Percentiles rank a stretch among this genome's conserved stretches.
Evolutionary conservation across 64 coral and sea anemone species (phyloP).

Genomic region (Astreopora myriophthalma): DNA sequence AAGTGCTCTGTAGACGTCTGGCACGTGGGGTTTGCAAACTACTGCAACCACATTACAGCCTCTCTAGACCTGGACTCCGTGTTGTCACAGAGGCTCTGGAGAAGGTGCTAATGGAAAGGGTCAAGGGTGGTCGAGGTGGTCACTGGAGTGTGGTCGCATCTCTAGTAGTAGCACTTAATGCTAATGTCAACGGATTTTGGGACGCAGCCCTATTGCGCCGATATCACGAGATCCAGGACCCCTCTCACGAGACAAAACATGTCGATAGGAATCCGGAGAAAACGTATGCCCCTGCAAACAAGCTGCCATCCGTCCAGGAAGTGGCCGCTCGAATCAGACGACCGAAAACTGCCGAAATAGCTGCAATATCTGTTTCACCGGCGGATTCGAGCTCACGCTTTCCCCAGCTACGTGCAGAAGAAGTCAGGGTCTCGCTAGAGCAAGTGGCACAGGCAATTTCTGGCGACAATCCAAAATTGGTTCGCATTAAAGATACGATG

Average conservation of each 20-base stretch:
- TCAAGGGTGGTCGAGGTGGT: not conserved
- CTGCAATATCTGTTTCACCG: not conserved
- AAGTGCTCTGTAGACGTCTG: not conserved
- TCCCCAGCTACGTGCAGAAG: not conserved
- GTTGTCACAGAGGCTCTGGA: not conserved
- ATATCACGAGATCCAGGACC: not conserved
- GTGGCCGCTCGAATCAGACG: not conserved
- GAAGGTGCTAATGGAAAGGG: not conserved
- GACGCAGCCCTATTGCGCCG: not conserved
- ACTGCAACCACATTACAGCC: not conserved
- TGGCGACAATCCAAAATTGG: not conserved
- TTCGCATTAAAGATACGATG: not conserved
- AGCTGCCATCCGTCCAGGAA: not conserved
- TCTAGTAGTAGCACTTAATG: not conserved
- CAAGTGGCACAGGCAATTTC: not conserved
- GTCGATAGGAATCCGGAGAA: not conserved
- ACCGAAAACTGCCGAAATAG: not conserved
- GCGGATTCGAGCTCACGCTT: not conserved
- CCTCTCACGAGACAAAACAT: not conserved
- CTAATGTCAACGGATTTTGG: not conserved
- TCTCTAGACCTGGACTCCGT: not conserved
- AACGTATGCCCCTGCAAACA: not conserved
- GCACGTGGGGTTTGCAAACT: not conserved
- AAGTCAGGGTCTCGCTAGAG: not conserved
- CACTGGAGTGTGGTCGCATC: not conserved